Evolutionary conservation across 2,113 vertebrate species (phyloP).

Genomic region (Lophochroa leadbeateri): DNA sequence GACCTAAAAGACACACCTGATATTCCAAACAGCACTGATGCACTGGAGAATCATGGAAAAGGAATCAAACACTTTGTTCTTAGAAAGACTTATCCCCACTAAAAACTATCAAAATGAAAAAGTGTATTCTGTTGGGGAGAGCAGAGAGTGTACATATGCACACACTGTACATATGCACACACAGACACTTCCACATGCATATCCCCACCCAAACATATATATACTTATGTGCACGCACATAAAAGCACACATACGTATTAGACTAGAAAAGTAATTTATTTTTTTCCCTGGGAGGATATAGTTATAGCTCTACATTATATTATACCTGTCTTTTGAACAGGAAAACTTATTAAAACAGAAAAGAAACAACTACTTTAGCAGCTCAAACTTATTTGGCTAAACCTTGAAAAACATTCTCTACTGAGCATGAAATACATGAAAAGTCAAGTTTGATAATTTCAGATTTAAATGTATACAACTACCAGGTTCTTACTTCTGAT

Average conservation of each 20-base stretch:
- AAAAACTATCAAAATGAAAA: not conserved
- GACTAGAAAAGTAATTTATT: not conserved
- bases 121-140: not conserved
- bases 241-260: not conserved
- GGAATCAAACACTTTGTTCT: not conserved
- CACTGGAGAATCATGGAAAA: not conserved
- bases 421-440: constrained; percentile 2
- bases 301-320: constrained; percentile 24
- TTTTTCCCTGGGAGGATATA: not conserved
- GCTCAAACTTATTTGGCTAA: constrained; percentile 37
- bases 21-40: not conserved
- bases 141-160: not conserved
- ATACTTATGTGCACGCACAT: rapidly evolving
- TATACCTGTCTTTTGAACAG: constrained; percentile 30
- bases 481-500: not conserved
- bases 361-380: not conserved
- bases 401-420: not conserved
- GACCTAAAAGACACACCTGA: constrained; percentile 13
- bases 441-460: not conserved
- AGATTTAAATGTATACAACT: not conserved
- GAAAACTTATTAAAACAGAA: not conserved
- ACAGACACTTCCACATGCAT: not conserved
- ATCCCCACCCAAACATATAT: not conserved
- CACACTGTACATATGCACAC: too few relatives aligned
- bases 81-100: constrained; percentile 23